Evolutionary conservation across 1,140 invertebrate species (phyloP).

Genomic region (Monomorium pharaonis): DNA sequence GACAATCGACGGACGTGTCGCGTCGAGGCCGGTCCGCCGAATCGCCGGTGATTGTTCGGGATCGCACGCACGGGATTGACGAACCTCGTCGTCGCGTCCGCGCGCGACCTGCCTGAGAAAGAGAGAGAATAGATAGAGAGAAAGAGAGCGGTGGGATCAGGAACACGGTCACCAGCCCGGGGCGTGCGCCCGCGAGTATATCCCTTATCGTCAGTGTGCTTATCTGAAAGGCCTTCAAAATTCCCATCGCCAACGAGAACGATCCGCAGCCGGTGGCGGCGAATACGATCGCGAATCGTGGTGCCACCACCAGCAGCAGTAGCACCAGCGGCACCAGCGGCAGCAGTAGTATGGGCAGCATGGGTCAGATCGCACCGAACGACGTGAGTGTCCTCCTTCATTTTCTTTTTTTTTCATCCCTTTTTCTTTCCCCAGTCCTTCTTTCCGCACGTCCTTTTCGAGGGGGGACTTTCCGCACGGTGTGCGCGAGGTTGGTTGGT

Average conservation of each 20-base stretch:
- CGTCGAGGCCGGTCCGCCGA: conserved; percentile 37
- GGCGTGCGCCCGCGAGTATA: background rate
- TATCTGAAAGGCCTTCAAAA: conserved; percentile 79
- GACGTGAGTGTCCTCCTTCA: conserved; percentile 84
- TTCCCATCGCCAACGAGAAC: conserved; percentile 85
- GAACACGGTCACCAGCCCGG: no score
- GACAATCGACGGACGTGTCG: conserved; percentile 80
- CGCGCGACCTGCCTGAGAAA: background rate
- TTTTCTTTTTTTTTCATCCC: background rate
- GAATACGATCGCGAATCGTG: conserved; percentile 80
- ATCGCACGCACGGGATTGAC: background rate
- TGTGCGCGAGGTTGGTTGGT: background rate
- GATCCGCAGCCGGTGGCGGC: conserved; percentile 81
- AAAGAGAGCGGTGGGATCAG: background rate
- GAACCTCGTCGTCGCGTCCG: background rate
- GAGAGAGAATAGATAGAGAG: background rate
- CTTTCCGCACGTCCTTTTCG: background rate
- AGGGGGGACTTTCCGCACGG: background rate
- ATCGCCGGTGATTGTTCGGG: conserved; percentile 58
- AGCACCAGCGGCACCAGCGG: no score
- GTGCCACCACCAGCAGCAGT: conserved; percentile 71
- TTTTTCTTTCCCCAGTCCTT: background rate
- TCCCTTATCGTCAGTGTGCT: conserved; percentile 65
- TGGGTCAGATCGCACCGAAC: conserved; percentile 86
- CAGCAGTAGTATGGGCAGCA: conserved; percentile 84